phyloP scores from a whole-genome alignment of 2,888 invertebrate genomes.

The Glyphotaelius pellucidus region DNA sequence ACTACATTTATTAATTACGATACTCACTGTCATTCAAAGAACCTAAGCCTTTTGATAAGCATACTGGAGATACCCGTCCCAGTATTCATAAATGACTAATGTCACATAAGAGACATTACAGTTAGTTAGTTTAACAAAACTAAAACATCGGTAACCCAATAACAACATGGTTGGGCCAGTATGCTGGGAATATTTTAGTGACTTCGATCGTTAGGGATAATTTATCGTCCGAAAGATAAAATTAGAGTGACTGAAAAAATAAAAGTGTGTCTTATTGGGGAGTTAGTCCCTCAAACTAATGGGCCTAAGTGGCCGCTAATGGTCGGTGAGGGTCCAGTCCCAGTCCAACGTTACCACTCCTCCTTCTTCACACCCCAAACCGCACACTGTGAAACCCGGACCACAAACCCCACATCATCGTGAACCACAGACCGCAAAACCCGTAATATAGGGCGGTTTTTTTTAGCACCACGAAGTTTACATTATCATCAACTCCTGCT shows the following conservation, averaged over 20 bases:
- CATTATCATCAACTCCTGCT: no score
- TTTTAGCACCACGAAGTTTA: no score
- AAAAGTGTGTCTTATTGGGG: neutral
- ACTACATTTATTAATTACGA: no score
- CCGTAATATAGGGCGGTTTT: no score
- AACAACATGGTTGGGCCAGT: neutral
- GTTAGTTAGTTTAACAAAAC: neutral
- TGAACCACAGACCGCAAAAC: no score
- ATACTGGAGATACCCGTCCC: no score
- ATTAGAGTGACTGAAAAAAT: neutral
- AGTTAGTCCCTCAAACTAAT: conserved; percentile 2
- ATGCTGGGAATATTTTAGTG: neutral
- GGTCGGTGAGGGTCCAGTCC: neutral
- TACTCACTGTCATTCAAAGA: no score
- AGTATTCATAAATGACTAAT: no score
- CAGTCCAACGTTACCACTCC: neutral
- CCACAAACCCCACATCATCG: no score
- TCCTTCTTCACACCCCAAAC: neutral
- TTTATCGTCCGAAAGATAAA: neutral
- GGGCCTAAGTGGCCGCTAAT: neutral
- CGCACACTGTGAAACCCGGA: neutral
- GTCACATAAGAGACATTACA: no score
- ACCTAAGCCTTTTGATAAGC: no score
- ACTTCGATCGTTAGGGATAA: neutral
- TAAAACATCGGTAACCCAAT: neutral